Percentiles rank a stretch among this genome's conserved stretches.
These are phyloP conservation scores for Drosophila repleta DNA, from an alignment of 1,140 invertebrate genomes.

Conservation along the genomic window DNA sequence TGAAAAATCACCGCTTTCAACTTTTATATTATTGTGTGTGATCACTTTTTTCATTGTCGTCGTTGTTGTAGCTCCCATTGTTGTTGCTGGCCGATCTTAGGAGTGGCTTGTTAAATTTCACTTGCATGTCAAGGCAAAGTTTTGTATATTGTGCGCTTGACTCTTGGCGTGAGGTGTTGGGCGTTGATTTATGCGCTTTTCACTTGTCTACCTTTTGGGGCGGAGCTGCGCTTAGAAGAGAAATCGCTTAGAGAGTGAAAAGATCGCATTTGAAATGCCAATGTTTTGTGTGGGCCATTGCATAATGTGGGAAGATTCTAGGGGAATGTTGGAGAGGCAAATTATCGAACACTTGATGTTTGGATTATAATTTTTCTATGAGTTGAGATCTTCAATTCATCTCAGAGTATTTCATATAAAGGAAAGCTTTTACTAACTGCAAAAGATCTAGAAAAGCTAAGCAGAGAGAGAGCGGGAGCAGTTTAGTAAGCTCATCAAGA, in stretches of 20 bases:
- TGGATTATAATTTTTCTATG: too few relatives aligned
- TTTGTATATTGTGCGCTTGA: conserved; percentile 6
- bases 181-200: conserved; percentile 78
- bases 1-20: conserved; percentile 75
- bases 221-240: conserved; percentile 39
- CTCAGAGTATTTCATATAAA: too few relatives aligned
- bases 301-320: conserved; percentile 42
- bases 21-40: conserved; percentile 50
- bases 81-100: conserved; percentile 48
- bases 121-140: conserved; percentile 70
- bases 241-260: conserved; percentile 32
- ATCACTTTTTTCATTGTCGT: conserved; percentile 51
- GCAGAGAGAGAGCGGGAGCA: too few relatives aligned
- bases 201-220: conserved; percentile 64
- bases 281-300: neutral
- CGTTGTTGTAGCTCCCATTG: conserved; percentile 35
- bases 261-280: conserved; percentile 30
- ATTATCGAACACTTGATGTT: neutral
- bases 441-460: too few relatives aligned
- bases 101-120: conserved; percentile 82
- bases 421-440: too few relatives aligned
- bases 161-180: conserved; percentile 60
- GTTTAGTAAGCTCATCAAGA: too few relatives aligned
- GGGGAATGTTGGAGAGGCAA: neutral
- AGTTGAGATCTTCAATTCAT: too few relatives aligned